A percentile compares a stretch with the other conserved stretches of the same genome.
phyloP scores from a whole-genome alignment of 2,888 invertebrate genomes.

The Trimorus sp. region DNA sequence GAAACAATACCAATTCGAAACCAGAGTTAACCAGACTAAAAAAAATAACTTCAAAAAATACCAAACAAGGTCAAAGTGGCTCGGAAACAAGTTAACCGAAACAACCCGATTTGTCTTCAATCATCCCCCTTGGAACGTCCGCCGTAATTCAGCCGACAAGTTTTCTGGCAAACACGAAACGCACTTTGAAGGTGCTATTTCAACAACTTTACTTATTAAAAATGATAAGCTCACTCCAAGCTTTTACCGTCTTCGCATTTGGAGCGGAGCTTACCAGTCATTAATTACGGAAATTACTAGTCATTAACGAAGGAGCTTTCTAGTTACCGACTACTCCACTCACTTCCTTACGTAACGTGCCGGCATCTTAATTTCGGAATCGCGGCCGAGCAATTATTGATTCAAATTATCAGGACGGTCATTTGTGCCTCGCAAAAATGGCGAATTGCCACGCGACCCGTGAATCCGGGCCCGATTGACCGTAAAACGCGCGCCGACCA shows the following conservation, averaged over 20 bases:
- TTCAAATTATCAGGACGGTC: constrained; percentile 6
- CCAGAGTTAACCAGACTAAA: too few relatives aligned
- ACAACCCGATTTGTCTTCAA: too few relatives aligned
- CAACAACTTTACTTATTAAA: constrained; percentile 38
- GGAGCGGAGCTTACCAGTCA: constrained; percentile 48
- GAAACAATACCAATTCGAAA: too few relatives aligned
- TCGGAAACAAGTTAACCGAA: neutral
- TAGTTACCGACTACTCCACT: constrained; percentile 35
- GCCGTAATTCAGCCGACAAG: neutral
- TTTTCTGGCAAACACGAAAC: constrained; percentile 11
- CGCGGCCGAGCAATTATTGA: constrained; percentile 21
- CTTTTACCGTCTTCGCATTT: constrained; percentile 40
- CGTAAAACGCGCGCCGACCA: constrained; percentile 5
- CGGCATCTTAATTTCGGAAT: constrained; percentile 26
- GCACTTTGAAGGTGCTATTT: constrained; percentile 6
- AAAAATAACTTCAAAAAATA: too few relatives aligned
- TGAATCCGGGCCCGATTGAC: neutral
- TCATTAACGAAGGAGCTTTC: constrained; percentile 58
- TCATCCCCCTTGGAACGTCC: too few relatives aligned
- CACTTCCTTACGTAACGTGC: constrained; percentile 20
- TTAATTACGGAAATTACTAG: constrained; percentile 58
- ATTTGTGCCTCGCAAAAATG: constrained; percentile 8
- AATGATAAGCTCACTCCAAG: constrained; percentile 39
- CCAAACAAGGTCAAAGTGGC: neutral
- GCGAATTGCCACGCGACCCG: neutral